Percentiles rank a stretch among this genome's conserved stretches.
Conservation (phyloP, 2,797 vertebrate genomes). For the Gallinago solitaria region DNA sequence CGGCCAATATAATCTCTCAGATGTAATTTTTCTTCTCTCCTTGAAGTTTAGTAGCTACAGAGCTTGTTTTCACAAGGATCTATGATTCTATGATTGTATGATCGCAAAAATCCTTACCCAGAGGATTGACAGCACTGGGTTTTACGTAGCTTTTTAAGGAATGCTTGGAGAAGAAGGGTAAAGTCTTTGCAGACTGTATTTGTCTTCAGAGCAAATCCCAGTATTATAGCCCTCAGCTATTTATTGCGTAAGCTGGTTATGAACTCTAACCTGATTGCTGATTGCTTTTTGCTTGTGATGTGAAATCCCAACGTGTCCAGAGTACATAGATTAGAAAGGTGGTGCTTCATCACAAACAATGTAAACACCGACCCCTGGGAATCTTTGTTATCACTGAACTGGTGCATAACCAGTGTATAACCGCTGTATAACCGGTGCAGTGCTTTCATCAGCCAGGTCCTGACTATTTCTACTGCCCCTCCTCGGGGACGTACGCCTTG, state of each 20-base stretch:
- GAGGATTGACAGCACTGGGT: fast-evolving
- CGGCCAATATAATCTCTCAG: fast-evolving
- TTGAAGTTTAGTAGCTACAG: not conserved
- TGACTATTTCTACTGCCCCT: too few species aligned
- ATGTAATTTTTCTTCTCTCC: not conserved
- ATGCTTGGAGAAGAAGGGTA: not conserved
- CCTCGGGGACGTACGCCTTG: too few species aligned
- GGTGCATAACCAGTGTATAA: too few species aligned
- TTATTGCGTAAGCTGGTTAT: fast-evolving
- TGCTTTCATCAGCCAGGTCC: too few species aligned
- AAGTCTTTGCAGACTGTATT: fast-evolving
- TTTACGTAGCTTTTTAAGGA: not conserved
- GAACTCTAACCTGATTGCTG: not conserved
- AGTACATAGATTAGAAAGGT: not conserved
- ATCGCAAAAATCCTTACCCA: not conserved
- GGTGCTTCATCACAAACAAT: not conserved
- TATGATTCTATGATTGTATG: too few species aligned
- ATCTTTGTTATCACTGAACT: too few species aligned
- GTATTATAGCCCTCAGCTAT: not conserved
- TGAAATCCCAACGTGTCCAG: not conserved
- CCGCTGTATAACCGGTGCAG: too few species aligned
- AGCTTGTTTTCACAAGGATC: not conserved
- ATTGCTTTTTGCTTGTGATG: fast-evolving
- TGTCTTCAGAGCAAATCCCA: not conserved
- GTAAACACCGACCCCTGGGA: not conserved